These are phyloP conservation scores for Neodontobutis hainanensis DNA, from an alignment of 2,113 vertebrate species.

Conservation along the genomic window DNA sequence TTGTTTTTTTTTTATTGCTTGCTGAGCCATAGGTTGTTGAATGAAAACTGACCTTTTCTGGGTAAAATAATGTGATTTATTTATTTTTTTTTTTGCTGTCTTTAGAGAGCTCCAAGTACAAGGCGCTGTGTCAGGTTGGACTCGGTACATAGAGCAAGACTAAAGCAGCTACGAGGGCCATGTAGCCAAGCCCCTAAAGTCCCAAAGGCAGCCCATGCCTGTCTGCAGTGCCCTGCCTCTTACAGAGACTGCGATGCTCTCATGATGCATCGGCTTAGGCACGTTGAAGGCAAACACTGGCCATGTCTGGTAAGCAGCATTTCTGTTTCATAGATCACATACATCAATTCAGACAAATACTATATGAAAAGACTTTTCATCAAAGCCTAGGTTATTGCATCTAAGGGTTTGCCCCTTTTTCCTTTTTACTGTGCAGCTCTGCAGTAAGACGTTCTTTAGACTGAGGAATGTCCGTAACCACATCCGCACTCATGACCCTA, in stretches of 20 bases:
- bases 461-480: slow-evolving; percentile 81
- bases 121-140: slow-evolving; percentile 62
- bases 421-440: slow-evolving; percentile 69
- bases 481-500: slow-evolving; percentile 81
- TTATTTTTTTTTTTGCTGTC: neutral
- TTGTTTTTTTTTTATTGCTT: no score
- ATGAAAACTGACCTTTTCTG: neutral
- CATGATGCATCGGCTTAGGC: slow-evolving; percentile 80
- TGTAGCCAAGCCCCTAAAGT: slow-evolving; percentile 68
- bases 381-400: neutral
- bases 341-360: neutral
- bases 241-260: slow-evolving; percentile 80
- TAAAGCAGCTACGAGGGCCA: slow-evolving; percentile 72
- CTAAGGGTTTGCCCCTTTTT: neutral
- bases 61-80: neutral
- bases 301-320: slow-evolving; percentile 78
- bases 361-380: neutral
- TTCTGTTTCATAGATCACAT: neutral
- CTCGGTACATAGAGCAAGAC: slow-evolving; percentile 62
- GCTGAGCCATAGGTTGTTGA: no score
- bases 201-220: slow-evolving; percentile 70
- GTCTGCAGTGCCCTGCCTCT: slow-evolving; percentile 72
- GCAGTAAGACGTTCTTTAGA: slow-evolving; percentile 83
- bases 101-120: slow-evolving; percentile 62
- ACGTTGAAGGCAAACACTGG: slow-evolving; percentile 84